These are phyloP conservation scores for Naja naja DNA, from an alignment of 2,113 vertebrate genomes.

Conservation along the genomic window DNA sequence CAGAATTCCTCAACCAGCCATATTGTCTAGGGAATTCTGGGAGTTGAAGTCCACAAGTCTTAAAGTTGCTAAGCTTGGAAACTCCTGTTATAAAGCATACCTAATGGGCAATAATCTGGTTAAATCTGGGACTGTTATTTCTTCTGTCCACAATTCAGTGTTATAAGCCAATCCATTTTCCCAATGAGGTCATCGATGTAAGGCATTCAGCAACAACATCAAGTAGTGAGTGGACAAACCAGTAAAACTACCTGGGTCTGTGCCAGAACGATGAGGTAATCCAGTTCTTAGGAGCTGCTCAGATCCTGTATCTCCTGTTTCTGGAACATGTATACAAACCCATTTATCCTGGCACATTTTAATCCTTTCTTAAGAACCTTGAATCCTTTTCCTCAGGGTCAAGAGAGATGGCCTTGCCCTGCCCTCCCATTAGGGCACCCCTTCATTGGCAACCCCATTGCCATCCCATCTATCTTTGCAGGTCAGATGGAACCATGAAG, in stretches of 20 bases:
- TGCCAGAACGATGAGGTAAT: not conserved
- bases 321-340: not conserved
- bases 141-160: not conserved
- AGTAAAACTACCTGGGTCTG: not conserved
- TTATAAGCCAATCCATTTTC: not conserved
- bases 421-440: not conserved
- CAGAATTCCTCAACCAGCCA: no score
- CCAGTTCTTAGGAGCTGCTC: not conserved
- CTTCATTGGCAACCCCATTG: not conserved
- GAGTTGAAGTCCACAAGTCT: not conserved
- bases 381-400: not conserved
- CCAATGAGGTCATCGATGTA: not conserved
- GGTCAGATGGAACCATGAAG: not conserved
- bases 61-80: not conserved
- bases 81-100: not conserved
- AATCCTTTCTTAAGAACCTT: not conserved
- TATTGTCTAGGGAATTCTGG: not conserved
- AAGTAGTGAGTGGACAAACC: not conserved
- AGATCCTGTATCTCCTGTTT: not conserved
- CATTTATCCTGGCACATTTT: not conserved
- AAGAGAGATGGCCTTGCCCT: not conserved
- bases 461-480: not conserved
- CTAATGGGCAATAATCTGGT: not conserved
- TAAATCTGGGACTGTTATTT: not conserved
- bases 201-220: not conserved